Evolutionary conservation across 2,113 vertebrate genomes (phyloP).

Genomic region (Nasalis larvatus): DNA sequence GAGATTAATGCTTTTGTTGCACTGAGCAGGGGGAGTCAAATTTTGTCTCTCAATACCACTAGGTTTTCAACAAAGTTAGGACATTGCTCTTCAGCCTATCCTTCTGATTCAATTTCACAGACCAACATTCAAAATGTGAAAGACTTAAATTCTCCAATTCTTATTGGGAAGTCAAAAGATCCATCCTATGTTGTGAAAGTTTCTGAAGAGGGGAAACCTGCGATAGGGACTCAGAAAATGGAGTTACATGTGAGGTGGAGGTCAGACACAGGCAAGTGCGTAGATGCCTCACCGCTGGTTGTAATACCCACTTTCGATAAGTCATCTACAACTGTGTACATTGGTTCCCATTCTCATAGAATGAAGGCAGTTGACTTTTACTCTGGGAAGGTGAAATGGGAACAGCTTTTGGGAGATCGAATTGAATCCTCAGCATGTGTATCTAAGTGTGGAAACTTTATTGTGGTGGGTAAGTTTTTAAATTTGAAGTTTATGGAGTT

Average conservation of each 20-base stretch:
- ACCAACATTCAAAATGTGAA: slow-evolving; percentile 3
- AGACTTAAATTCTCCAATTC: neutral
- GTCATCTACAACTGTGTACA: slow-evolving; percentile 83
- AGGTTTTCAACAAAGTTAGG: neutral
- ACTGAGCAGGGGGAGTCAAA: slow-evolving; percentile 81
- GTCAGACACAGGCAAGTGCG: slow-evolving; percentile 93
- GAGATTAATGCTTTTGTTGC: slow-evolving; percentile 70
- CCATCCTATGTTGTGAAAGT: neutral
- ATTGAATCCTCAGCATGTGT: slow-evolving; percentile 94
- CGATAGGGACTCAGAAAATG: slow-evolving; percentile 48
- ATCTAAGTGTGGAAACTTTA: slow-evolving; percentile 90
- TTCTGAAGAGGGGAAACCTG: neutral
- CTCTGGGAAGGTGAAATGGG: slow-evolving; percentile 91
- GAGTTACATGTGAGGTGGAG: slow-evolving; percentile 88
- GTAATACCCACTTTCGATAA: slow-evolving; percentile 69
- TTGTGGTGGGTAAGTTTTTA: slow-evolving; percentile 89
- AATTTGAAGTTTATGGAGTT: slow-evolving; percentile 19
- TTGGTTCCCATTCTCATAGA: slow-evolving; percentile 95
- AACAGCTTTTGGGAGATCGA: slow-evolving; percentile 91
- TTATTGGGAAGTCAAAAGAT: neutral
- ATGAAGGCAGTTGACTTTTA: slow-evolving; percentile 91
- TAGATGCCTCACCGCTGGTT: slow-evolving; percentile 94
- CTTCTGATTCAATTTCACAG: slow-evolving; percentile 31
- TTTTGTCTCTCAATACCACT: slow-evolving; percentile 47
- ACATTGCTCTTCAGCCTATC: neutral